Base-by-base conservation (phyloP, 2,113 vertebrate species). In the human (Homo sapiens) region DNA sequence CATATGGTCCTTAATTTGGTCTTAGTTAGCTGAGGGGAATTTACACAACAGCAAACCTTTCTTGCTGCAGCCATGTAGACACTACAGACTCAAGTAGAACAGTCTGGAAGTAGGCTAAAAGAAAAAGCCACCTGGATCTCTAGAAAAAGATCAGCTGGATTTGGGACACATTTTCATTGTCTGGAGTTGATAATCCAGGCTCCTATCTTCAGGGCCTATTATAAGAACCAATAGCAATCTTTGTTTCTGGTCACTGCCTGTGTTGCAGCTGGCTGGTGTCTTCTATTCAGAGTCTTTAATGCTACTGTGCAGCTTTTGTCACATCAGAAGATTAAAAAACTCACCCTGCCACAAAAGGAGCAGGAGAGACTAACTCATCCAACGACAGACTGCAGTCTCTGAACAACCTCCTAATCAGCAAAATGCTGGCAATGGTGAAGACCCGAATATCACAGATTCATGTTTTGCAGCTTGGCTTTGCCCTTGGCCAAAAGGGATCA, bases 251-350 rank as follows among this genome's bases (percentile, higher is more conserved):
- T 35, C 38, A 3, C 52, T 40, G 13, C 23, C 70, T 10, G 25
- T 35, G 82, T 32, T 30, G 30, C 68, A 52, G 50, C 64, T 79
- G 72, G 30, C 59, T 73, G 18, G 27, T 45, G 8, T 79, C 4
- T n/a, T 87, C 91, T 76, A 32, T 43, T 79, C 89, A 18, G 76
- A 52, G 17, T 59, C 87, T 72, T 68, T 48, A 48, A 11, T 48
- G 35, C 25, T 18, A 1, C 45, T 50, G 13, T 18, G 35, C 55
- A 38, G n/a, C 13, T 55, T 12, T 25, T 27, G 40, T 87, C 79
- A 45, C 61, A n/a, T 38, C 78, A 57, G 59, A 73, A 79, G 55
- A 75, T 91, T n/a, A 52, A 50, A 91, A 72, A 55, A 18, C 55
- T 55, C n/a, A 17, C 35, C 18, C 70, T 75, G 78, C n/a, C 70